A percentile compares a stretch with the other conserved stretches of the same genome.
These are phyloP conservation scores for Hylomyscus alleni DNA, from an alignment of 2,797 vertebrate species.

Conservation along the genomic window DNA sequence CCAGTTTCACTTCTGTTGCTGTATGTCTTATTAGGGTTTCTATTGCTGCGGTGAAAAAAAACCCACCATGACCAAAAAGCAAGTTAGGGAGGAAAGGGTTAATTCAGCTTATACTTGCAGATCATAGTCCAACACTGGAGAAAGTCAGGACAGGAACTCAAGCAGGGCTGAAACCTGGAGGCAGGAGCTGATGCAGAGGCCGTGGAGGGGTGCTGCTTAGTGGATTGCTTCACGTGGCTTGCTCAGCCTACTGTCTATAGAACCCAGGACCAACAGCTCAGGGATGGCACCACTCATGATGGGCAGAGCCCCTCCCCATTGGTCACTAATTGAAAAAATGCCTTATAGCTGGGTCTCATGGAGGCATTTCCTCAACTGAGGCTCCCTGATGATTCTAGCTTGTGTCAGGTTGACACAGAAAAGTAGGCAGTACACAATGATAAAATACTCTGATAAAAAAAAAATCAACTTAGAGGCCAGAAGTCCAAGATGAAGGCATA, in stretches of 20 bases:
- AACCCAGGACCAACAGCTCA: background rate
- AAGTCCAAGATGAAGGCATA: background rate
- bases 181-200: background rate
- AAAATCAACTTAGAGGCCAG: background rate
- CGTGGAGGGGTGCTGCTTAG: background rate
- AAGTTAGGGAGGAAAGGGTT: background rate
- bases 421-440: background rate
- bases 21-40: background rate
- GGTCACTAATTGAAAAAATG: too few relatives aligned
- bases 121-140: background rate
- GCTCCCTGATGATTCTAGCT: background rate
- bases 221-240: background rate
- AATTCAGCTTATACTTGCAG: background rate
- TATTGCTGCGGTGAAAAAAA: background rate
- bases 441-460: background rate
- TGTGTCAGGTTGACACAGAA: background rate
- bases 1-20: background rate
- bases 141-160: background rate
- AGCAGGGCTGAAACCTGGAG: background rate
- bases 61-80: background rate
- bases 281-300: background rate
- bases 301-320: background rate
- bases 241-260: background rate
- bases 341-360: too few relatives aligned
- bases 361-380: too few relatives aligned